Conservation (phyloP, 2,797 vertebrate genomes). For the Schizothorax lantsangensis region DNA sequence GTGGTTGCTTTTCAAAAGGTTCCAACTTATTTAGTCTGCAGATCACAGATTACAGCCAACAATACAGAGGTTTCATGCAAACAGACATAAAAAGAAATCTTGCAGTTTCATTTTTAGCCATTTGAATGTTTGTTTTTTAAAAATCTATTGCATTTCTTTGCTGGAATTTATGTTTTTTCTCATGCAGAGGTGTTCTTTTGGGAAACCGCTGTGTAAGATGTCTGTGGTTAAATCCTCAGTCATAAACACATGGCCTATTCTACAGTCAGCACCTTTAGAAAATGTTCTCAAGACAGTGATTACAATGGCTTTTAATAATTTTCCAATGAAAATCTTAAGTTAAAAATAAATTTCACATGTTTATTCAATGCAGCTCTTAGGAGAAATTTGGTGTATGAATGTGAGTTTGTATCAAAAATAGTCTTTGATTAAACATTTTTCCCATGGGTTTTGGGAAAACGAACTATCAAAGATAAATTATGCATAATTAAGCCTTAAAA, state of each 20-base stretch:
- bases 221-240: conserved; percentile 39
- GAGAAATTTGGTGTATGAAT: neutral
- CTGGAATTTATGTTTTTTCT: neutral
- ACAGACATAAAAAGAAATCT: conserved; percentile 14
- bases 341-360: neutral
- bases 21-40: conserved; percentile 16
- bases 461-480: neutral
- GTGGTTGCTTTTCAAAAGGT: conserved; percentile 7
- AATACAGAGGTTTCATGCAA: neutral
- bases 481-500: neutral
- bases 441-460: neutral
- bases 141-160: neutral
- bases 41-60: conserved; percentile 26
- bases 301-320: conserved; percentile 8
- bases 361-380: neutral
- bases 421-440: neutral
- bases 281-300: neutral
- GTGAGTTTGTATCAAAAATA: neutral
- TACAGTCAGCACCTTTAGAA: conserved; percentile 29
- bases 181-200: conserved; percentile 10
- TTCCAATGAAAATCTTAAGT: conserved; percentile 4
- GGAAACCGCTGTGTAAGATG: conserved; percentile 24
- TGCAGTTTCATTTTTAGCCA: neutral
- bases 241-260: conserved; percentile 24
- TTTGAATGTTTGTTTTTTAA: neutral